Conservation (phyloP, 1,140 invertebrate genomes). For the Brachystomella parvula region DNA sequence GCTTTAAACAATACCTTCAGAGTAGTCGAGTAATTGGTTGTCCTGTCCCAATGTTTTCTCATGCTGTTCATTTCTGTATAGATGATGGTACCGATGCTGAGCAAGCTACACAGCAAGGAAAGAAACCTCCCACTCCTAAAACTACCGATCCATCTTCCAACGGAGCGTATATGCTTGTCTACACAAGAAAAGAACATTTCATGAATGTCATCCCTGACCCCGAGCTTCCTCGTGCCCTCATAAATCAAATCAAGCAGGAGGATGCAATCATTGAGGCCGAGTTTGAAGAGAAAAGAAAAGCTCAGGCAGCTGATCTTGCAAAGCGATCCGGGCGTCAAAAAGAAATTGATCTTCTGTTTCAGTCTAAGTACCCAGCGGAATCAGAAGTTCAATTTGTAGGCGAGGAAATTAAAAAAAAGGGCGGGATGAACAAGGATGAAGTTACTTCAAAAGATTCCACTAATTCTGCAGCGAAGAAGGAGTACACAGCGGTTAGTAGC, state of each 20-base stretch:
- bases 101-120: too few relatives aligned
- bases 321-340: not conserved
- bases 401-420: too few relatives aligned
- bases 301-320: constrained; percentile 39
- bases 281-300: constrained; percentile 40
- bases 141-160: constrained; percentile 37
- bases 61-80: too few relatives aligned
- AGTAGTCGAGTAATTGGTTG: too few relatives aligned
- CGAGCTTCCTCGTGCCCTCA: constrained; percentile 39
- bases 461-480: too few relatives aligned
- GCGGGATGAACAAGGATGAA: too few relatives aligned
- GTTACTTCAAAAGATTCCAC: too few relatives aligned
- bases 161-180: constrained; percentile 36
- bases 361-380: not conserved
- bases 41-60: too few relatives aligned
- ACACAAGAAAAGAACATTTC: constrained; percentile 51
- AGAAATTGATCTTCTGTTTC: constrained; percentile 11
- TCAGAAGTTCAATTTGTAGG: too few relatives aligned
- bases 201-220: constrained; percentile 28
- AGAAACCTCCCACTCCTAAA: not conserved
- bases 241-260: constrained; percentile 43
- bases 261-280: constrained; percentile 46
- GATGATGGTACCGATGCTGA: not conserved
- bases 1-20: too few relatives aligned
- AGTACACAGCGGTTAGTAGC: too few relatives aligned